Conservation (phyloP, 1,140 invertebrate genomes). For the Dendroctonus ponderosae region DNA sequence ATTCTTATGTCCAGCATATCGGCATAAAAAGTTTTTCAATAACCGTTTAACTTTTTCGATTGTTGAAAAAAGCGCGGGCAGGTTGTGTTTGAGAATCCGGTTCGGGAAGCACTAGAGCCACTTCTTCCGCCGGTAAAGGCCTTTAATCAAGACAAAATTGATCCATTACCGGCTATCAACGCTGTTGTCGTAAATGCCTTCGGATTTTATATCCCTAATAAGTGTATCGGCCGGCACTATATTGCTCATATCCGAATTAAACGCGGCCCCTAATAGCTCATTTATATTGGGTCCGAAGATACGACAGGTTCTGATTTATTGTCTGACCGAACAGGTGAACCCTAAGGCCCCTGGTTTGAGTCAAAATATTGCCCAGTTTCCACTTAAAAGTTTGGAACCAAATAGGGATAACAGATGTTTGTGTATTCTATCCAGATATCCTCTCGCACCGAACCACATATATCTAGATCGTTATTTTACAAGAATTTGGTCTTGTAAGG, state of each 20-base stretch:
- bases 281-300: slow-evolving; percentile 2
- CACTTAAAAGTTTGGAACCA: too few relatives aligned
- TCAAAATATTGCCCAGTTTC: too few relatives aligned
- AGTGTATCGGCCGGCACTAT: background rate
- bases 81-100: background rate
- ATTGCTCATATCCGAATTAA: slow-evolving; percentile 7
- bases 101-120: background rate
- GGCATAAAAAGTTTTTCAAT: too few relatives aligned
- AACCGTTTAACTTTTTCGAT: too few relatives aligned
- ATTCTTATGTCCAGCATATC: too few relatives aligned
- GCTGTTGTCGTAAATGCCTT: slow-evolving; percentile 6
- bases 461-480: slow-evolving; percentile 4
- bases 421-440: too few relatives aligned
- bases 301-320: slow-evolving; percentile 2
- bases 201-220: background rate
- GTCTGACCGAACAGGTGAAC: too few relatives aligned
- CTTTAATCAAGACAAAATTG: slow-evolving; percentile 20
- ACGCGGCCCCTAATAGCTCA: slow-evolving; percentile 1
- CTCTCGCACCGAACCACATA: too few relatives aligned
- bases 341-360: too few relatives aligned
- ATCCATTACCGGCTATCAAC: slow-evolving; percentile 21
- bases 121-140: slow-evolving; percentile 8
- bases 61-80: too few relatives aligned
- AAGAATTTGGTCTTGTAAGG: slow-evolving; percentile 11
- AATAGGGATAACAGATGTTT: too few relatives aligned